Conservation (phyloP, 2,888 invertebrate species). For the Idaea biselata region DNA sequence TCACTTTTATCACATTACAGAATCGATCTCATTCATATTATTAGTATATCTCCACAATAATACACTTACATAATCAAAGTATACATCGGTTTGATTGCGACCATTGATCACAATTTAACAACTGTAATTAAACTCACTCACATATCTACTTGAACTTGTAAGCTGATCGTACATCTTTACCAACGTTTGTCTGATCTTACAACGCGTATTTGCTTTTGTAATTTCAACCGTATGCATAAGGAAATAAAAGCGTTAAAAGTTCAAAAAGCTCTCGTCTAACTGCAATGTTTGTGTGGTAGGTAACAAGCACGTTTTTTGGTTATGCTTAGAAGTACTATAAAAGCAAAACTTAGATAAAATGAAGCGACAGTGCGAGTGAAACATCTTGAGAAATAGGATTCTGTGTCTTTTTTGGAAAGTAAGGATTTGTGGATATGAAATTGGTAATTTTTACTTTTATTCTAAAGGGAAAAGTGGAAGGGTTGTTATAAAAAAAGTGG, state of each 20-base stretch:
- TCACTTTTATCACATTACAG: not conserved
- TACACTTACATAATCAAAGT: not conserved
- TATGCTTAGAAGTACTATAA: conserved; percentile 67
- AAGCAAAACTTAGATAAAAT: conserved; percentile 53
- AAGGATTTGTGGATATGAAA: conserved; percentile 39
- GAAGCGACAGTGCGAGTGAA: conserved; percentile 57
- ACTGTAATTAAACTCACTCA: not conserved
- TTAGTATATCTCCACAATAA: not conserved
- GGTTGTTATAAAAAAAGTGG: not conserved
- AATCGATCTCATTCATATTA: not conserved
- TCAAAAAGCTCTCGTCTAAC: conserved; percentile 7
- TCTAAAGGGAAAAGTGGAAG: not conserved
- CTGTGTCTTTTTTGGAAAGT: conserved; percentile 23
- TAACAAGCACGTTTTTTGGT: conserved; percentile 66
- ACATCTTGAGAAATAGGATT: conserved; percentile 49
- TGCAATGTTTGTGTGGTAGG: conserved; percentile 37
- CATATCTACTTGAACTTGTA: conserved; percentile 48
- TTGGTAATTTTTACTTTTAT: conserved; percentile 26
- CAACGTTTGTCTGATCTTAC: conserved; percentile 22
- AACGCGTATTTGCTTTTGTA: conserved; percentile 8
- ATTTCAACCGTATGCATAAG: conserved; percentile 23
- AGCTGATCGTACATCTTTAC: conserved; percentile 47
- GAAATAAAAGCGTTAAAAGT: conserved; percentile 18
- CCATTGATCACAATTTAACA: not conserved
- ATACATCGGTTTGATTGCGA: not conserved